phyloP scores from a whole-genome alignment of 2,888 invertebrate species.

The Cyrtodaria siliqua region DNA sequence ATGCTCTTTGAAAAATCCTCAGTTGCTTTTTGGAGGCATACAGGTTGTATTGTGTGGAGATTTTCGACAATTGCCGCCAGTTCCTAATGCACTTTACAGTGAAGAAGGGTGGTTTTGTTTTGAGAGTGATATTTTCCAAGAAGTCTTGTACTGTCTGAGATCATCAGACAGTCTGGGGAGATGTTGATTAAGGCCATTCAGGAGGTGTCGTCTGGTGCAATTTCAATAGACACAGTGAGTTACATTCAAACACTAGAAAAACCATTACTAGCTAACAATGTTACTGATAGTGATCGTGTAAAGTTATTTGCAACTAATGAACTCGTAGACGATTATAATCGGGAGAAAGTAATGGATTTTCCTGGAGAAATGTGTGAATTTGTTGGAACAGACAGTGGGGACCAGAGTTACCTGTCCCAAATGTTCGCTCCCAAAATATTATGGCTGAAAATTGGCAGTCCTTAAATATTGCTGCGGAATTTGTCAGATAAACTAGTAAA shows the following conservation, averaged over 20 bases:
- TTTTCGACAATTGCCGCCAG: conserved; percentile 46
- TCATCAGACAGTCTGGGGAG: conserved; percentile 28
- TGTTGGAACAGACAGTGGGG: conserved; percentile 23
- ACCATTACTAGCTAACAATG: conserved; percentile 7
- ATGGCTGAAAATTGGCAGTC: conserved; percentile 27
- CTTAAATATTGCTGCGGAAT: conserved; percentile 32
- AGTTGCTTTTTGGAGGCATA: conserved; percentile 36
- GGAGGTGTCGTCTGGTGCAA: conserved; percentile 26
- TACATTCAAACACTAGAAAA: conserved; percentile 9
- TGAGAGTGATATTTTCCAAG: conserved; percentile 12
- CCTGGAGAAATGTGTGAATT: conserved; percentile 27
- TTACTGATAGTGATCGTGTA: not conserved
- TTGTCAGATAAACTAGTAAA: conserved; percentile 25
- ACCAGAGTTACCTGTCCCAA: conserved; percentile 8
- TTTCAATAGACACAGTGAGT: conserved; percentile 12
- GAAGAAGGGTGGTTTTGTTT: conserved; percentile 39
- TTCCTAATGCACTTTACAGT: conserved; percentile 31
- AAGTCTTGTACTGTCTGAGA: conserved; percentile 4
- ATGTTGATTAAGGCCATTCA: conserved; percentile 13
- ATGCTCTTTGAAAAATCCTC: conserved; percentile 25
- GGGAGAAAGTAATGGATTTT: conserved; percentile 7
- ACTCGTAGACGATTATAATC: conserved; percentile 39
- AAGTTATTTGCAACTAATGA: conserved; percentile 49
- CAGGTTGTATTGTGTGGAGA: conserved; percentile 44
- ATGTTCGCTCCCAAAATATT: conserved; percentile 13